Percentiles rank a stretch among this genome's conserved stretches.
phyloP scores from a whole-genome alignment of 2,797 vertebrate species.

The Chelidonichthys spinosus region DNA sequence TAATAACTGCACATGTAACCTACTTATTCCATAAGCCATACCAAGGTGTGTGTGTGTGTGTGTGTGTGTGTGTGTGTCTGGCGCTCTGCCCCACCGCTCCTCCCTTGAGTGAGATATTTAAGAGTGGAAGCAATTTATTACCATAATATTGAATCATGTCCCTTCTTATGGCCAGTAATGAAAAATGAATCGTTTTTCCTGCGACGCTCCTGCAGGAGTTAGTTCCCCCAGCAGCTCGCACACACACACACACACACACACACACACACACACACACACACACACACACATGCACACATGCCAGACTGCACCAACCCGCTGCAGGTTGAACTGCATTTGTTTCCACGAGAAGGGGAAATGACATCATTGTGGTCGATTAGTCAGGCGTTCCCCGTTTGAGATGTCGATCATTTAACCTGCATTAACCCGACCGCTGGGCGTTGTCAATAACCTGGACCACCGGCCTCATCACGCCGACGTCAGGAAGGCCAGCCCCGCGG shows the following conservation, averaged over 20 bases:
- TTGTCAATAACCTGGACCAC: slow-evolving; percentile 25
- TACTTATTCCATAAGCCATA: neutral
- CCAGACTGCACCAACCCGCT: slow-evolving; percentile 26
- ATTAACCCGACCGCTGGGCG: slow-evolving; percentile 56
- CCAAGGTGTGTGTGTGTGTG: slow-evolving; percentile 1
- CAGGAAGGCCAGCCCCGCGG: neutral
- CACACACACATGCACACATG: neutral
- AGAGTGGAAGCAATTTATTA: slow-evolving; percentile 68
- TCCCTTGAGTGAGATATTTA: slow-evolving; percentile 64
- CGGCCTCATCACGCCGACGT: neutral
- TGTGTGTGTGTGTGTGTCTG: slow-evolving; percentile 16
- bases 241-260: slow-evolving; percentile 20
- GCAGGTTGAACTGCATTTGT: slow-evolving; percentile 52
- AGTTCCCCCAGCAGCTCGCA: slow-evolving; percentile 10
- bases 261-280: slow-evolving; percentile 12
- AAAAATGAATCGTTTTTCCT: slow-evolving; percentile 69
- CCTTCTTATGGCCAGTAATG: slow-evolving; percentile 66
- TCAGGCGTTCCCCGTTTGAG: slow-evolving; percentile 44
- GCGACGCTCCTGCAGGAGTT: slow-evolving; percentile 50
- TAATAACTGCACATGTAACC: neutral
- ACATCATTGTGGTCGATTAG: slow-evolving; percentile 48
- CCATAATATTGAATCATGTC: slow-evolving; percentile 74
- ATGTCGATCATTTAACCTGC: slow-evolving; percentile 65
- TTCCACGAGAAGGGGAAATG: slow-evolving; percentile 49
- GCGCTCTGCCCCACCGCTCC: slow-evolving; percentile 18